A percentile compares a stretch with the other conserved stretches of the same genome.
phyloP scores from a whole-genome alignment of 2,888 invertebrate genomes.

The Pollenia amentaria region DNA sequence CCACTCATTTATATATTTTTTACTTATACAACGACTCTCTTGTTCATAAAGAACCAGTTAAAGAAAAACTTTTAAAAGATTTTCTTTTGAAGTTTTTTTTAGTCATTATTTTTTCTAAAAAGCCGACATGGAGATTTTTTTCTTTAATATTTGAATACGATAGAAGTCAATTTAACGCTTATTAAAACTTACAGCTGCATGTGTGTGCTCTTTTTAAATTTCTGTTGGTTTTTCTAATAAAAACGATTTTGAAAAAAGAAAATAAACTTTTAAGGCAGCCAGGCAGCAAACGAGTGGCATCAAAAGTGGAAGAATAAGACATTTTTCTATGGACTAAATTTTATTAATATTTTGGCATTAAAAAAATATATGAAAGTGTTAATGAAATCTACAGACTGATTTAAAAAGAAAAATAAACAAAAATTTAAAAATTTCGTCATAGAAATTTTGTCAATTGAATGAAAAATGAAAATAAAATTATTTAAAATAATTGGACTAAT shows the following conservation, averaged over 20 bases:
- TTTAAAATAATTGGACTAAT: too few species aligned
- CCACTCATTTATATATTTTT: background rate
- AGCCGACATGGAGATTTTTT: slow-evolving; percentile 47
- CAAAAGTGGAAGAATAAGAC: slow-evolving; percentile 37
- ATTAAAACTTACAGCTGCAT: slow-evolving; percentile 47
- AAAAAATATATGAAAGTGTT: slow-evolving; percentile 21
- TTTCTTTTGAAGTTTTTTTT: slow-evolving; percentile 50
- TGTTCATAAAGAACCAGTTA: slow-evolving; percentile 5
- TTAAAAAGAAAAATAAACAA: background rate
- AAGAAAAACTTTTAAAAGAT: slow-evolving; percentile 2
- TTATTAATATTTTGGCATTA: background rate
- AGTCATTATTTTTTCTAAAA: slow-evolving; percentile 15
- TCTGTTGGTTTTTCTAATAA: slow-evolving; percentile 57
- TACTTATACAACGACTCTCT: background rate
- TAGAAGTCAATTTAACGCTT: slow-evolving; percentile 63
- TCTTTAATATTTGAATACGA: slow-evolving; percentile 40
- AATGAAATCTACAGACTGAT: background rate
- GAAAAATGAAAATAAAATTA: too few species aligned
- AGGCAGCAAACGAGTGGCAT: slow-evolving; percentile 4
- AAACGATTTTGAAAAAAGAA: background rate
- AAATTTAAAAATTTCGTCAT: background rate
- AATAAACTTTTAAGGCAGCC: slow-evolving; percentile 3
- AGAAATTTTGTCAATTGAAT: background rate
- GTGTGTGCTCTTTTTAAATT: slow-evolving; percentile 60
- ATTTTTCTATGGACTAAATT: background rate